A percentile compares a stretch with the other conserved stretches of the same genome.
These are phyloP conservation scores for Branchellion lobata DNA, from an alignment of 2,888 invertebrate genomes.

Conservation along the genomic window DNA sequence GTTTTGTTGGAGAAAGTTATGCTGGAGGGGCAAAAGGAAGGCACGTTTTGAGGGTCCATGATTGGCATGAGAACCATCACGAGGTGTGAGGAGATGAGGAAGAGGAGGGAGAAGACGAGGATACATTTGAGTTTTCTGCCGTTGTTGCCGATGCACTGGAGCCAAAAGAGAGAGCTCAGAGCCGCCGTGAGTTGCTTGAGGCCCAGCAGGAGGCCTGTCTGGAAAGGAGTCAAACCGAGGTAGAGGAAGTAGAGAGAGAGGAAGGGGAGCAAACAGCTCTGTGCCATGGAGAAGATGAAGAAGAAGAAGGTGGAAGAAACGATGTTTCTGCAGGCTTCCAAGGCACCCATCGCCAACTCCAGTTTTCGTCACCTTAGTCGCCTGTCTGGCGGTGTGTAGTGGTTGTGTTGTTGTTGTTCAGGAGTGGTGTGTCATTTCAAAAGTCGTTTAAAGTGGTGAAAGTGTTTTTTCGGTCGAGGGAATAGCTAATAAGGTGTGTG, in stretches of 20 bases:
- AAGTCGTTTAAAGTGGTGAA: no score
- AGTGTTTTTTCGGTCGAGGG: no score
- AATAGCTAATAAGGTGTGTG: no score
- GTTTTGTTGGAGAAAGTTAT: background rate
- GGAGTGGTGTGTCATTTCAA: no score
- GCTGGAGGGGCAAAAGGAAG: conserved; percentile 38
- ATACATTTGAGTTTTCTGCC: conserved; percentile 56
- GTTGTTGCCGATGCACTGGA: conserved; percentile 55
- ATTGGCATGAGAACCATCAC: conserved; percentile 54
- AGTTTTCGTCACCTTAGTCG: no score
- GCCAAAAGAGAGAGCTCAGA: conserved; percentile 58
- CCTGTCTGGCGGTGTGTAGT: no score
- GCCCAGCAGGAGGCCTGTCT: conserved; percentile 58
- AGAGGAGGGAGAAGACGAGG: conserved; percentile 56
- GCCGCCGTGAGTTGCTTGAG: conserved; percentile 56
- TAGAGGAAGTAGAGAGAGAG: conserved; percentile 57
- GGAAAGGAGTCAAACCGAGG: conserved; percentile 56
- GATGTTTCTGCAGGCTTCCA: background rate
- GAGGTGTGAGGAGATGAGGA: conserved; percentile 56
- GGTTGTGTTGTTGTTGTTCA: no score
- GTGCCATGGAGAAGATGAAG: conserved; percentile 50
- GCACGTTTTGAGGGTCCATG: conserved; percentile 16
- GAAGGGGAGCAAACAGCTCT: conserved; percentile 58
- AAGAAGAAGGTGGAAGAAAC: background rate
- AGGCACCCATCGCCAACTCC: no score